Conservation (phyloP, 2,888 invertebrate genomes). For the Chrysodeixis includens region DNA sequence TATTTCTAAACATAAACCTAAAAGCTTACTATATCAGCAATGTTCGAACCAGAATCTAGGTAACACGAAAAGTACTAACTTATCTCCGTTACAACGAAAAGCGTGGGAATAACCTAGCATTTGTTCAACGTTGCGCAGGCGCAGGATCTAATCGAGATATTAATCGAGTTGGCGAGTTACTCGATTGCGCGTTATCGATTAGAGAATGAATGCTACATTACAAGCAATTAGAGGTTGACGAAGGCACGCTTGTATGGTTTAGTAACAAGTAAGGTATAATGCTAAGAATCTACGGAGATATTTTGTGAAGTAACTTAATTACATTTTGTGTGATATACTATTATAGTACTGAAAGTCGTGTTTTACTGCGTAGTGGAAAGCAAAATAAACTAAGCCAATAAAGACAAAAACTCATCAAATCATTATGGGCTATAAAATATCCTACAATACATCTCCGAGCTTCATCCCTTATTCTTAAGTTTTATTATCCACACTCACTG, state of each 20-base stretch:
- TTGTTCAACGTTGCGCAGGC: slow-evolving; percentile 61
- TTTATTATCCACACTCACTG: too few relatives aligned
- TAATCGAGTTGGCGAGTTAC: slow-evolving; percentile 50
- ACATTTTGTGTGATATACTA: neutral
- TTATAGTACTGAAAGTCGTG: neutral
- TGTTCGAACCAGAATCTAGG: neutral
- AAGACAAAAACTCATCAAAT: too few relatives aligned
- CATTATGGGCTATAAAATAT: too few relatives aligned
- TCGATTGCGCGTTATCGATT: slow-evolving; percentile 56
- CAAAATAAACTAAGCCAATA: too few relatives aligned
- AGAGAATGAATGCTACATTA: slow-evolving; percentile 46
- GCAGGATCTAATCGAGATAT: slow-evolving; percentile 65
- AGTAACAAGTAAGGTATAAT: slow-evolving; percentile 12
- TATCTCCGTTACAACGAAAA: slow-evolving; percentile 22
- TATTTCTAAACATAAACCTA: neutral
- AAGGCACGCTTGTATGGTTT: slow-evolving; percentile 21
- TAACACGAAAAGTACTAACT: slow-evolving; percentile 8
- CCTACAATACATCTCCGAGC: too few relatives aligned
- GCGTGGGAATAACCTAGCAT: slow-evolving; percentile 71
- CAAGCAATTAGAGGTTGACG: slow-evolving; percentile 52
- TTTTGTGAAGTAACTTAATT: neutral
- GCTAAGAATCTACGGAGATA: neutral
- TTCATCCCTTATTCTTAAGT: too few relatives aligned
- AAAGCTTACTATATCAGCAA: neutral
- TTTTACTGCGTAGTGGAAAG: too few relatives aligned